Evolutionary conservation across 2,797 vertebrate species (phyloP), one percentile per base, ranked within the genome.

Genomic region (Squalus acanthias): DNA sequence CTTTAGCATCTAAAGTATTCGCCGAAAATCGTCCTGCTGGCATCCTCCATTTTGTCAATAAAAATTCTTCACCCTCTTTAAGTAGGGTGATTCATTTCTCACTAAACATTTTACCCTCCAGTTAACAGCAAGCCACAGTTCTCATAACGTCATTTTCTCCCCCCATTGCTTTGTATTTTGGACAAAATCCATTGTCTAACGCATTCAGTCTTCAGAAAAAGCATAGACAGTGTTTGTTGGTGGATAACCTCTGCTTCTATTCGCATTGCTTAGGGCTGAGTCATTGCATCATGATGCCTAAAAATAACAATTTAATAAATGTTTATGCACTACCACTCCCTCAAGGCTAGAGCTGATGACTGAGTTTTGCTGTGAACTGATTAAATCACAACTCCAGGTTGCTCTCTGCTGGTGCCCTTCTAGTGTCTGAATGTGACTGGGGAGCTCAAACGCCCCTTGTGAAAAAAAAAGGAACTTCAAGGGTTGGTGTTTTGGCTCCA

Each of bases 301-400:
- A 97, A 97, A 96, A 97, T 97, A 97, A 97, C 97, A 97, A 97
- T 98, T 98, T 97, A 98, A 97, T 98, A 98, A 97, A 96, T 97
- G 96, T 98, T 98, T 98, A 97, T 97, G 98, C 96, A 96, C 96
- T 97, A 97, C 97, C 96, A 96, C 97, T 98, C 97, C 97, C 97
- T 69, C 96, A 97, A 98, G 97, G 97, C 96, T 33, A 96, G 96
- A 9, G 53, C 87, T 97, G 97, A 98, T 97, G 97, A 97, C 50
- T 95, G 97, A 97, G 97, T 97, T 95, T 97, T 97, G 96, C 97
- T 97, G 96, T 96, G 96, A 98, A 98, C 97, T 97, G 97, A 98
- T 98, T 98, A 97, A 65, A 74, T 96, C 97, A 97, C 96, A 97
- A 97, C 97, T 97, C 96, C 97, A 97, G 96, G 89, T 96, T 97